These are phyloP conservation scores for Osmerus eperlanus DNA, from an alignment of 2,113 vertebrate genomes.

Conservation along the genomic window DNA sequence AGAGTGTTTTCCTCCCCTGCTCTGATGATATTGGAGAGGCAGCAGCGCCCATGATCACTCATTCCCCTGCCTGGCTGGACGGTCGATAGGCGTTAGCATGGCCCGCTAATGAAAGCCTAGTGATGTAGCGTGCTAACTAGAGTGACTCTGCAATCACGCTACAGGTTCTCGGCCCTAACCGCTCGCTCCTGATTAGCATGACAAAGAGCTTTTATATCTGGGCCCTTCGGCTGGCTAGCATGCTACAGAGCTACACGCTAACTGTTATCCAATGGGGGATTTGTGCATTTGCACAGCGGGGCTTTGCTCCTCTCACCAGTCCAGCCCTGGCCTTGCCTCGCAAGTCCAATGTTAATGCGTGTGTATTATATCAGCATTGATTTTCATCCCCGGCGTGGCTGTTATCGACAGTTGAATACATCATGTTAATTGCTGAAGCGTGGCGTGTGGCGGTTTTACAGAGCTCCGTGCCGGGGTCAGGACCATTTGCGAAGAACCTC, in stretches of 20 bases:
- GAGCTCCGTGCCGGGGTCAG: constrained; percentile 48
- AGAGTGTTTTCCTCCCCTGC: constrained; percentile 26
- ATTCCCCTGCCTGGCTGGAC: constrained; percentile 39
- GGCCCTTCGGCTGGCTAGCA: neutral
- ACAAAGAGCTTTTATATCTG: neutral
- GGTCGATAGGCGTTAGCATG: constrained; percentile 59
- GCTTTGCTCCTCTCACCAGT: neutral
- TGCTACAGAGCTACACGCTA: neutral
- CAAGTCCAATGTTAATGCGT: constrained; percentile 47
- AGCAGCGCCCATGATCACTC: constrained; percentile 39
- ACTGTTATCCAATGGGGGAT: neutral
- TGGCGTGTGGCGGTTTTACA: constrained; percentile 54
- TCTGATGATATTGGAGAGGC: constrained; percentile 27
- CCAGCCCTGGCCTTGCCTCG: constrained; percentile 25
- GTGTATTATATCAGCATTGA: constrained; percentile 64
- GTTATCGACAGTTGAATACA: constrained; percentile 61
- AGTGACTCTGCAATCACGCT: neutral
- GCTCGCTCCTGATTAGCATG: neutral
- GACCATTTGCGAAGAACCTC: constrained; percentile 13
- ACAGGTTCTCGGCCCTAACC: neutral
- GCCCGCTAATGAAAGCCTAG: constrained; percentile 34
- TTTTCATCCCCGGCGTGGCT: constrained; percentile 48
- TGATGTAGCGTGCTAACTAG: neutral
- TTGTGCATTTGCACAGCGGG: neutral
- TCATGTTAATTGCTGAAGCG: constrained; percentile 60